A percentile compares a stretch with the other conserved stretches of the same genome.
These are phyloP conservation scores for Lophius piscatorius DNA, from an alignment of 2,113 vertebrate genomes.

Conservation along the genomic window DNA sequence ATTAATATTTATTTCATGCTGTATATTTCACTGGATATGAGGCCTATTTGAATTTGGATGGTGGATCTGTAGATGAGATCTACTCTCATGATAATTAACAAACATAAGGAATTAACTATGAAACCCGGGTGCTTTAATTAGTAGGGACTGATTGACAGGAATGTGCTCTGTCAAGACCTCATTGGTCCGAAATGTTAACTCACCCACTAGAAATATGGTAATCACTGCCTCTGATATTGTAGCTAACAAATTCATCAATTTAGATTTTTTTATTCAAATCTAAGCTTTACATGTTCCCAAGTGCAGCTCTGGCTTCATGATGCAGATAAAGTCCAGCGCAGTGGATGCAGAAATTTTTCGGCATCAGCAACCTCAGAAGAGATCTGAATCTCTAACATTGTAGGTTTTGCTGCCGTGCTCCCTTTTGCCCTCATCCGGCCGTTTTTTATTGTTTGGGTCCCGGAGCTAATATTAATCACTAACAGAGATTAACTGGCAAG, in stretches of 20 bases:
- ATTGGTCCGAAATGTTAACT: constrained; percentile 1
- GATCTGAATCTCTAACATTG: constrained; percentile 18
- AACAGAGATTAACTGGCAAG: constrained; percentile 32
- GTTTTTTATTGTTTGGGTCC: constrained; percentile 25
- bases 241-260: constrained; percentile 9
- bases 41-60: neutral
- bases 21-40: neutral
- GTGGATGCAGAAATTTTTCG: neutral
- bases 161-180: neutral
- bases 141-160: constrained; percentile 7
- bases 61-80: neutral
- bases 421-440: constrained; percentile 20
- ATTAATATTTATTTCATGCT: neutral
- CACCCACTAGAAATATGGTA: neutral
- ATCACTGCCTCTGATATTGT: neutral
- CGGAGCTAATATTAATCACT: constrained; percentile 16
- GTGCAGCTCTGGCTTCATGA: neutral
- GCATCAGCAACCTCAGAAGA: neutral
- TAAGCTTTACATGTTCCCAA: constrained; percentile 12
- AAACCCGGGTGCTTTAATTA: constrained; percentile 10
- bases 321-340: neutral
- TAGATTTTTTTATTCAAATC: constrained; percentile 28
- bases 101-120: neutral
- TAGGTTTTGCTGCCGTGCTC: constrained; percentile 1
- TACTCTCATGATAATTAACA: neutral